These are phyloP conservation scores for Mastacembelus armatus DNA, from an alignment of 2,797 vertebrate genomes.

Conservation along the genomic window DNA sequence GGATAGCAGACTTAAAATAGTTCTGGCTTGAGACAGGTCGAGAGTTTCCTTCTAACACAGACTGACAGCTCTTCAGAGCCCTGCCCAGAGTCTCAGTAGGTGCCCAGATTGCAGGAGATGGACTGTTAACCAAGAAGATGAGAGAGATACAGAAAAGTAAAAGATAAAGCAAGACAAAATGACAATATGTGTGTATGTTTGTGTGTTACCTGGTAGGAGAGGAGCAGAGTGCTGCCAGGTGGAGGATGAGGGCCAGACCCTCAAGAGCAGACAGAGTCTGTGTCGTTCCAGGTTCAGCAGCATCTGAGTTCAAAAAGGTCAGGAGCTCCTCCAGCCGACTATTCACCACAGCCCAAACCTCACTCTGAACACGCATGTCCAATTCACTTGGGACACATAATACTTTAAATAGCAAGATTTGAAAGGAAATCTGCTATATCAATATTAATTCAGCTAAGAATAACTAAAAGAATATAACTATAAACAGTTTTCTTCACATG, in stretches of 20 bases:
- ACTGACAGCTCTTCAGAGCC: constrained; percentile 85
- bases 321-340: constrained; percentile 85
- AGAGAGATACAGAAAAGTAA: neutral
- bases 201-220: constrained; percentile 62
- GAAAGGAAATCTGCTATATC: neutral
- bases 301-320: constrained; percentile 54
- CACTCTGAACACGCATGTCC: constrained; percentile 85
- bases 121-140: constrained; percentile 39
- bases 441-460: too few species aligned
- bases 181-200: neutral
- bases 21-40: constrained; percentile 40
- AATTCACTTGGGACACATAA: constrained; percentile 60
- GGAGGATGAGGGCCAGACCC: constrained; percentile 86
- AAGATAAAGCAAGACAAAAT: neutral
- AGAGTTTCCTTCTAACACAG: constrained; percentile 80
- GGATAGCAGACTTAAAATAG: constrained; percentile 76
- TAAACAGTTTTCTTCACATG: neutral
- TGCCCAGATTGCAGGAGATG: constrained; percentile 84
- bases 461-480: neutral
- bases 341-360: constrained; percentile 86
- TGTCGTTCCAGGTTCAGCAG: constrained; percentile 65
- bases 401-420: neutral
- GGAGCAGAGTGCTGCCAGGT: constrained; percentile 86
- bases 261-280: constrained; percentile 76
- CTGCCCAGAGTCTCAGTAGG: constrained; percentile 83